A percentile compares a stretch with the other conserved stretches of the same genome.
These are phyloP conservation scores for Leptopilina syphax DNA, from an alignment of 2,888 invertebrate genomes.

Conservation along the genomic window DNA sequence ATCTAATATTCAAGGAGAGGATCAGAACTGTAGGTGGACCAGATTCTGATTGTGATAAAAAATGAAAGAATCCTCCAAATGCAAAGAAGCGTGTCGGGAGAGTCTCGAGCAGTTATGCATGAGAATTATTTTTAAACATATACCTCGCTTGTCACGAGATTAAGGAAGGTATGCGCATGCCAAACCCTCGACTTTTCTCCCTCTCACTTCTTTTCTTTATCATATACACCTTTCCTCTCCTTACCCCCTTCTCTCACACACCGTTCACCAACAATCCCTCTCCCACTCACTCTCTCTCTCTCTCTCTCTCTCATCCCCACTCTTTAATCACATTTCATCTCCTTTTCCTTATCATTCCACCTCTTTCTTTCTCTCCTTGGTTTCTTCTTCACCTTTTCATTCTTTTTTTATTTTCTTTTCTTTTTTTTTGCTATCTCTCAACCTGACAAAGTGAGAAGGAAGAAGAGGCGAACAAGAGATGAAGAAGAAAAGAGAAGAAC, in stretches of 20 bases:
- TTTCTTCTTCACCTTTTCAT: conserved; percentile 9
- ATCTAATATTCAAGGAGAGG: conserved; percentile 18
- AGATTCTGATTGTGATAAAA: conserved; percentile 35
- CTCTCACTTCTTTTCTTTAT: conserved; percentile 37
- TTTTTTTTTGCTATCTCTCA: conserved; percentile 19
- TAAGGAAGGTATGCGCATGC: conserved; percentile 53
- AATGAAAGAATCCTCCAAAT: conserved; percentile 23
- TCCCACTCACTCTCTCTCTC: conserved; percentile 33
- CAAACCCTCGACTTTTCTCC: conserved; percentile 50
- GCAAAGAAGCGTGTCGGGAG: conserved; percentile 28
- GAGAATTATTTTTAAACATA: conserved; percentile 31
- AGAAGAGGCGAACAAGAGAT: conserved; percentile 44
- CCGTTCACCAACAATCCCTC: conserved; percentile 24
- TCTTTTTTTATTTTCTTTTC: neutral
- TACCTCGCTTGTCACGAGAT: conserved; percentile 41
- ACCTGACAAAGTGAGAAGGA: conserved; percentile 45
- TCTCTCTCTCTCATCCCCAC: conserved; percentile 11
- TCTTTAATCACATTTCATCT: conserved; percentile 18
- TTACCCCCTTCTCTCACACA: conserved; percentile 15
- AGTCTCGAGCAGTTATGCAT: conserved; percentile 35
- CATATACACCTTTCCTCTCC: conserved; percentile 31
- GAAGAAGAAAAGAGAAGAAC: conserved; percentile 52
- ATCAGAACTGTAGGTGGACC: conserved; percentile 23
- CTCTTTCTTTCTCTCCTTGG: conserved; percentile 9
- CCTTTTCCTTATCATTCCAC: conserved; percentile 32